These are phyloP conservation scores for Leptinotarsa peninsularis DNA, from an alignment of 2,888 invertebrate species.

Conservation along the genomic window DNA sequence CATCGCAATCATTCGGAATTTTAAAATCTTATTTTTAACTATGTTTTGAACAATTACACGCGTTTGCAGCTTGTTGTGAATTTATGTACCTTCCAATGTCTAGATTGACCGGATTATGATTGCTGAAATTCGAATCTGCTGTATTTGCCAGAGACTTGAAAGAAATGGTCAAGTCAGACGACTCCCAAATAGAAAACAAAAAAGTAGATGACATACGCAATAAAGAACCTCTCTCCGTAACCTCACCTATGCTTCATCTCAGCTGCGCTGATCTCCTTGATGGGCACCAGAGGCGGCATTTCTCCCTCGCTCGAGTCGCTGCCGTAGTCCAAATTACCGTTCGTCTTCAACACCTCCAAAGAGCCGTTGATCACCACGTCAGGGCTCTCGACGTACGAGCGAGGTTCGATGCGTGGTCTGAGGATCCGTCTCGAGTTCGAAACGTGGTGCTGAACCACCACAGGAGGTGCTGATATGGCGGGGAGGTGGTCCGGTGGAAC, in stretches of 20 bases:
- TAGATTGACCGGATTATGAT: neutral
- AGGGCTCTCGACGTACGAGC: conserved; percentile 89
- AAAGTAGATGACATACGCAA: too few relatives aligned
- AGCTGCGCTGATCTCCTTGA: conserved; percentile 70
- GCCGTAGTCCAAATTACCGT: conserved; percentile 68
- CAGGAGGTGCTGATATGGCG: neutral
- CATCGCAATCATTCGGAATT: too few relatives aligned
- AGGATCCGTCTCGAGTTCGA: conserved; percentile 73
- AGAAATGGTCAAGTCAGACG: too few relatives aligned
- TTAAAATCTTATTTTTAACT: too few relatives aligned
- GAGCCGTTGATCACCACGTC: conserved; percentile 63
- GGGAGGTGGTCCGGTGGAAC: neutral
- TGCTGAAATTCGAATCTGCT: neutral
- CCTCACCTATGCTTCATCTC: conserved; percentile 62
- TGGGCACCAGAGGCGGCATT: conserved; percentile 78
- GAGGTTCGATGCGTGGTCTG: conserved; percentile 84
- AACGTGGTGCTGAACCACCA: conserved; percentile 47
- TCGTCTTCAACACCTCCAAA: conserved; percentile 66
- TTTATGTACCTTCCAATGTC: too few relatives aligned
- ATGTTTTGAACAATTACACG: too few relatives aligned
- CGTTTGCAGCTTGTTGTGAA: too few relatives aligned
- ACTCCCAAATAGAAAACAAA: too few relatives aligned
- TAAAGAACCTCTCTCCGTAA: neutral
- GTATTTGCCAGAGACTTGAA: too few relatives aligned
- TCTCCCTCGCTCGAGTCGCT: conserved; percentile 78